Conservation (phyloP, 2,113 vertebrate species). For the Oncorhynchus tshawytscha region DNA sequence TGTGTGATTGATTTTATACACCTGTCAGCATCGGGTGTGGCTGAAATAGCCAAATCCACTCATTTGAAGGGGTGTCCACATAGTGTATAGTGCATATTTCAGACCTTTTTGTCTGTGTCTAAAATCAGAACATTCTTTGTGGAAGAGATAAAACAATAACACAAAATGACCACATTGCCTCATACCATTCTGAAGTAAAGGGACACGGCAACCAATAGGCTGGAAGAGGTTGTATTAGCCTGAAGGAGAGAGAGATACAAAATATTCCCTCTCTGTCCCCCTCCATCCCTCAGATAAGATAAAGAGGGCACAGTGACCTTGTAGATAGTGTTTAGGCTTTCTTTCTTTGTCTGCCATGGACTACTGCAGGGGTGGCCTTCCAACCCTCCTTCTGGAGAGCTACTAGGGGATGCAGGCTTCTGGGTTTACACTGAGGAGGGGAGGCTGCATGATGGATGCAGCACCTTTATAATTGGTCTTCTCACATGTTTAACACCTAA, state of each 20-base stretch:
- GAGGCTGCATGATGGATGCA: not conserved
- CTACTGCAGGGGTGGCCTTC: not conserved
- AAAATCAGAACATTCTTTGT: not conserved
- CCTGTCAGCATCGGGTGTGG: no score
- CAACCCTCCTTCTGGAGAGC: not conserved
- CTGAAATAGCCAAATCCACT: no score
- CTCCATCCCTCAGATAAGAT: conserved; percentile 47
- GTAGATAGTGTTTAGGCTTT: conserved; percentile 31
- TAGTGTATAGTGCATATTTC: not conserved
- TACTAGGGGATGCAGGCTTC: not conserved
- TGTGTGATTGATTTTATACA: no score
- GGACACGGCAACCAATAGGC: conserved; percentile 10
- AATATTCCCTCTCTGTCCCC: conserved; percentile 30
- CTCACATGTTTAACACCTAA: not conserved
- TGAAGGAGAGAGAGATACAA: conserved; percentile 38
- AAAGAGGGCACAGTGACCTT: conserved; percentile 46
- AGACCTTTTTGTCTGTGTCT: not conserved
- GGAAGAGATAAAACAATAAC: conserved; percentile 2
- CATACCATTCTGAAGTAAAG: not conserved
- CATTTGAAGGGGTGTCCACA: no score
- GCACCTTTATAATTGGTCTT: not conserved
- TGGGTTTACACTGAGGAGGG: not conserved
- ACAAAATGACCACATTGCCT: not conserved
- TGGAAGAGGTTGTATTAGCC: conserved; percentile 18
- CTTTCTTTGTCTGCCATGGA: conserved; percentile 28